Evolutionary conservation across 2,113 vertebrate species (phyloP).

Genomic region (Atrichornis clamosus): DNA sequence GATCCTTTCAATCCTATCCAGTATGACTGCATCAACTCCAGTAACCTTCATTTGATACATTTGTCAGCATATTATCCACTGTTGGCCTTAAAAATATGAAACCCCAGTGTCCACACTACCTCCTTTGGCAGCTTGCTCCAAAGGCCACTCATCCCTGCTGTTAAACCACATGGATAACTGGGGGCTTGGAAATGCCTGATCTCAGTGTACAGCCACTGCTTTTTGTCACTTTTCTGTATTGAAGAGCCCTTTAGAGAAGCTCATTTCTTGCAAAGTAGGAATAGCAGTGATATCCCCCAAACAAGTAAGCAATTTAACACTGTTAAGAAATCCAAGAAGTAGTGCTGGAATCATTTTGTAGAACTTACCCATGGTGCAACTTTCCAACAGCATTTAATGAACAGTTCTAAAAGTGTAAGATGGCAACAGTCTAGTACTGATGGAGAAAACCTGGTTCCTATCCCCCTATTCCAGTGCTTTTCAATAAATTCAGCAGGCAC

Average conservation of each 20-base stretch:
- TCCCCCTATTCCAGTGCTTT: not conserved
- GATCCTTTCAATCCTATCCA: not conserved
- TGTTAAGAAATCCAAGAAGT: not conserved
- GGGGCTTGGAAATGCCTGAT: not conserved
- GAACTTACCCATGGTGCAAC: not conserved
- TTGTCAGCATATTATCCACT: not conserved
- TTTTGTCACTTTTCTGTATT: not conserved
- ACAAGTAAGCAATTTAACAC: not conserved
- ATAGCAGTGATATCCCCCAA: not conserved
- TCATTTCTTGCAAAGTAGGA: not conserved
- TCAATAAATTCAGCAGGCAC: not conserved
- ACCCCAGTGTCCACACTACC: fast-evolving
- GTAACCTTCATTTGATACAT: not conserved
- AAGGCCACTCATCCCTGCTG: not conserved
- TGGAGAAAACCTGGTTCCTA: not conserved
- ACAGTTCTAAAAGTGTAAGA: not conserved
- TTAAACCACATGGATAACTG: not conserved
- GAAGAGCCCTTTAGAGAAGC: not conserved
- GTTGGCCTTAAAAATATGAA: not conserved
- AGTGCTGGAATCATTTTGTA: not conserved
- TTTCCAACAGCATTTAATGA: not conserved
- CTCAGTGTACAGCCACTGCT: not conserved
- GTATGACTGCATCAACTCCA: not conserved
- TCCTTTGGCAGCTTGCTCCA: not conserved
- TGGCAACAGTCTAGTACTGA: not conserved